These are phyloP conservation scores for Zaprionus gabonicus DNA, from an alignment of 1,140 invertebrate genomes.

Conservation along the genomic window DNA sequence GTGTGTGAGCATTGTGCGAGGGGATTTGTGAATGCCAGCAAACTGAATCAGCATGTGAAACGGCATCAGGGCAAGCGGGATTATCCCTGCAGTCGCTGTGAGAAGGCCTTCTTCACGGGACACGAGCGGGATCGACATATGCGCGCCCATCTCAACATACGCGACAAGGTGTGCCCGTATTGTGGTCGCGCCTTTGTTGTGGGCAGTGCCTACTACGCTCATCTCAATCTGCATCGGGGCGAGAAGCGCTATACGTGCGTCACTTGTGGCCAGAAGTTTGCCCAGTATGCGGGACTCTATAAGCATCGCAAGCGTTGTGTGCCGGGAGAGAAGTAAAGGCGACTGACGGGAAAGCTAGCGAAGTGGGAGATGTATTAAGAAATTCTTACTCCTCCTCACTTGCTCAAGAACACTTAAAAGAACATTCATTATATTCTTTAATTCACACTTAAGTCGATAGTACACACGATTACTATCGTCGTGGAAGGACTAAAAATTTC, in stretches of 20 bases:
- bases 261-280: slow-evolving; percentile 85
- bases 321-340: background rate
- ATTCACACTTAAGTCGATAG: background rate
- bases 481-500: too few species aligned
- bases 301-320: slow-evolving; percentile 84
- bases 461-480: background rate
- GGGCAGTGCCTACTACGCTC: slow-evolving; percentile 86
- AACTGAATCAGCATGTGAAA: slow-evolving; percentile 85
- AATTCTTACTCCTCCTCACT: too few species aligned
- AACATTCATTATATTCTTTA: too few species aligned
- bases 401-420: too few species aligned
- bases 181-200: slow-evolving; percentile 88
- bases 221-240: slow-evolving; percentile 87
- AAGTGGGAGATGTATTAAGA: background rate
- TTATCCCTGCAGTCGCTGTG: slow-evolving; percentile 88
- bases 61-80: slow-evolving; percentile 90
- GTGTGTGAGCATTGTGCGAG: slow-evolving; percentile 74
- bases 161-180: slow-evolving; percentile 84
- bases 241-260: slow-evolving; percentile 85
- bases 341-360: too few species aligned
- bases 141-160: slow-evolving; percentile 71
- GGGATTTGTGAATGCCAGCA: slow-evolving; percentile 84
- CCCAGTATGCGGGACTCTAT: slow-evolving; percentile 86
- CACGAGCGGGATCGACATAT: slow-evolving; percentile 69
- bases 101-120: slow-evolving; percentile 86